Conservation (phyloP, 2,797 vertebrate genomes). For the Danio albolineatus region DNA sequence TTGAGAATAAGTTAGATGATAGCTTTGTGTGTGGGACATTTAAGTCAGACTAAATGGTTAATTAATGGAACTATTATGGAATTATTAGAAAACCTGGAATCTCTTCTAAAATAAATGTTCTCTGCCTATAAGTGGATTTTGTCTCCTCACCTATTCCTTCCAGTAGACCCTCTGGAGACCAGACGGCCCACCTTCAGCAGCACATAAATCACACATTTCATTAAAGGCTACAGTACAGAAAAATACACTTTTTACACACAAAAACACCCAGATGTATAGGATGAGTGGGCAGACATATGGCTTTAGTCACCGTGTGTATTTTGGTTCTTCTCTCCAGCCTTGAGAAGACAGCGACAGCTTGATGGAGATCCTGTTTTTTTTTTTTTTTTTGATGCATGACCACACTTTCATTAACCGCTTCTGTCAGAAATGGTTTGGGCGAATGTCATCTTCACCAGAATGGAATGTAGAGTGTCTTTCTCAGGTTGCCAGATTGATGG, state of each 20-base stretch:
- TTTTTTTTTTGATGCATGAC: constrained; percentile 53
- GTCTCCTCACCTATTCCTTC: constrained; percentile 20
- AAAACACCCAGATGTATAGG: constrained; percentile 1
- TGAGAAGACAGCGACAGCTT: constrained; percentile 53
- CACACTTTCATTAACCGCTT: constrained; percentile 63
- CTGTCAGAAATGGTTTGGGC: constrained; percentile 58
- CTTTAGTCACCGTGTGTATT: neutral
- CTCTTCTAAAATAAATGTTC: constrained; percentile 5
- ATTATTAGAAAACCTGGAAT: neutral
- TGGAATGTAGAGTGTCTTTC: constrained; percentile 24
- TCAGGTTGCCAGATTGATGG: constrained; percentile 55
- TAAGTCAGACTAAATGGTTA: neutral
- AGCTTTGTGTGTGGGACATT: neutral
- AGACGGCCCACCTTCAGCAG: constrained; percentile 12
- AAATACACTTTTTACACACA: constrained; percentile 20
- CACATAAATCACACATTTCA: constrained; percentile 53
- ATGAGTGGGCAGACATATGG: constrained; percentile 3
- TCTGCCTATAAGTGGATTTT: constrained; percentile 26
- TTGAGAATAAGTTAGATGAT: neutral
- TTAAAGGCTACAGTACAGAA: constrained; percentile 24
- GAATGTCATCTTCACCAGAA: constrained; percentile 40
- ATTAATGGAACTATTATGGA: neutral
- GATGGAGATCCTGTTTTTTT: constrained; percentile 58
- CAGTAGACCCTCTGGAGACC: constrained; percentile 11
- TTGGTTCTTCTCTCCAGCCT: constrained; percentile 18